A percentile compares a stretch with the other conserved stretches of the same genome.
These are phyloP conservation scores for Netelia melanura DNA, from an alignment of 2,888 invertebrate species.

Conservation along the genomic window DNA sequence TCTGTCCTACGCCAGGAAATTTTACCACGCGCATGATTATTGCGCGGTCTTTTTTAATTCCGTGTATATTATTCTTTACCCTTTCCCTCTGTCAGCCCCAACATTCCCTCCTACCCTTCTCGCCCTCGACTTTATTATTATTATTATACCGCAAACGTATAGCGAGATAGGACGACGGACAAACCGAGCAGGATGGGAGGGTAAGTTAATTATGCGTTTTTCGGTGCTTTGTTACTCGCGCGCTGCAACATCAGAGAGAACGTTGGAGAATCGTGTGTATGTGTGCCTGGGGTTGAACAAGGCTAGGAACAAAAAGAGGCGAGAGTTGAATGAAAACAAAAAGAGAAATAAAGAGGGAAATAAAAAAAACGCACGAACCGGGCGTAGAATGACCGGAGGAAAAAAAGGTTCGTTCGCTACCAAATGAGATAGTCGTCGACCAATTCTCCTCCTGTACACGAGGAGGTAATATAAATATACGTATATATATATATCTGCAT, in stretches of 20 bases:
- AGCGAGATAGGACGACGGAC: neutral
- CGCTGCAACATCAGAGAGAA: neutral
- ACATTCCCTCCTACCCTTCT: no score
- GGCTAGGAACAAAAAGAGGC: slow-evolving; percentile 4
- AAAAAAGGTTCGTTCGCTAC: slow-evolving; percentile 15
- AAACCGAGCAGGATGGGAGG: neutral
- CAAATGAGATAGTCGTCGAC: slow-evolving; percentile 52
- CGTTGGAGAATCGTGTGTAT: slow-evolving; percentile 28
- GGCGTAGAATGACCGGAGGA: slow-evolving; percentile 48
- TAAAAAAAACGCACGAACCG: slow-evolving; percentile 1
- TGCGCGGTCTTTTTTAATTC: slow-evolving; percentile 59
- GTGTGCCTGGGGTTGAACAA: slow-evolving; percentile 21
- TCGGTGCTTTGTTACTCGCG: slow-evolving; percentile 56
- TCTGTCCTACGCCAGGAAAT: neutral
- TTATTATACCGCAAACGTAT: slow-evolving; percentile 19
- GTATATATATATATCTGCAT: neutral
- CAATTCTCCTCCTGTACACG: slow-evolving; percentile 14
- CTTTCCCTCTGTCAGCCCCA: neutral
- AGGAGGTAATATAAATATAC: neutral
- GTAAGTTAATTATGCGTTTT: slow-evolving; percentile 63
- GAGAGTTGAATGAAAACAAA: slow-evolving; percentile 27
- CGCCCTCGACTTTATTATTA: slow-evolving; percentile 18
- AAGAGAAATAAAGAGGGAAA: slow-evolving; percentile 31
- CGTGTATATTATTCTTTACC: slow-evolving; percentile 18
- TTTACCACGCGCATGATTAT: slow-evolving; percentile 54